Evolutionary conservation across 2,888 invertebrate genomes (phyloP), one percentile per base, ranked within the genome.

Genomic region (Andrena praecox): DNA sequence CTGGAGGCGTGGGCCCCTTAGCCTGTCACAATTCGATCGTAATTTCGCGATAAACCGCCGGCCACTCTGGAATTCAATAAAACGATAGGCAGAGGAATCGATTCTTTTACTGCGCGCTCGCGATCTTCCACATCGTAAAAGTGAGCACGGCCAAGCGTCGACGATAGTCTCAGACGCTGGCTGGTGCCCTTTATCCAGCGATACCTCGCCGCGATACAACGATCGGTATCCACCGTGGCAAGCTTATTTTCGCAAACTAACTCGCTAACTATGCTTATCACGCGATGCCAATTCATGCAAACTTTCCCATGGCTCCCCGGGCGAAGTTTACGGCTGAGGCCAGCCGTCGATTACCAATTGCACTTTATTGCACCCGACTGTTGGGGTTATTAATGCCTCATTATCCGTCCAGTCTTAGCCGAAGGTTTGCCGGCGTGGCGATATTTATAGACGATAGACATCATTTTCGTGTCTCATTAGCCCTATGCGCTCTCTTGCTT

Each of bases 21-120:
- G 81, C 81, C 77, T 78, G 81, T 81, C 84, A 84, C 84, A 80
- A 85, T 80, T 83, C 80, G 77, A 83, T 83, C 80, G 84, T 69
- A 77, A 75, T 83, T 85, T 77, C 52, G 60, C 79, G 83, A 83
- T 52, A 80, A 75, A 79, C 52, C 68, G 35, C 74, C 24, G 67
- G 59, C 74, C 62, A 67, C 70, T 71, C 67, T 64, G 64, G 74
- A 73, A 80, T 77, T 70, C 68, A 56, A 70, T 69, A 27, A 54
- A 42, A 59, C 52, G 31, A 64, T 27, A 29, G 66, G 48, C 31
- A 31, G 35, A 70, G 69, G 69, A 73, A 63, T 52, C 27, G 67
- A 63, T 33, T 31, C 20, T 24, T 69, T 20, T 33, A 20, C 54
- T 24, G 20, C 12, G 8, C 8, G 27, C 24, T 2, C n/a, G 7